phyloP scores from a whole-genome alignment of 2,113 vertebrate species.

The Alaudala cheleensis region DNA sequence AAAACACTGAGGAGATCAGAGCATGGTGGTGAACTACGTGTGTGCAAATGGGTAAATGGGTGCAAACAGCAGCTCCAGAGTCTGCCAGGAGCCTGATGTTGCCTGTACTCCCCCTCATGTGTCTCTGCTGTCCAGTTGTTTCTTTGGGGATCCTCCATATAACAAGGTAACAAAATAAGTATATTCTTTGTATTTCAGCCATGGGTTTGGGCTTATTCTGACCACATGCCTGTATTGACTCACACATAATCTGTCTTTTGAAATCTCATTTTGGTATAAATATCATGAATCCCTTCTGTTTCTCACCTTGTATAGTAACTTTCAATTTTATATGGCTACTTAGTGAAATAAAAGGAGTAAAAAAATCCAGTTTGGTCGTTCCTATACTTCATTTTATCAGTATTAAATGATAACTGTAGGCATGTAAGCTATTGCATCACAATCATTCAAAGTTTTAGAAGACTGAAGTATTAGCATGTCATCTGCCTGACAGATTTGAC shows the following conservation, averaged over 20 bases:
- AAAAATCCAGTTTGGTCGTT: not conserved
- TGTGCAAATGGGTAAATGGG: not conserved
- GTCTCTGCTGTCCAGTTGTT: not conserved
- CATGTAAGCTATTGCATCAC: not conserved
- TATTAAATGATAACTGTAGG: not conserved
- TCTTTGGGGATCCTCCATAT: not conserved
- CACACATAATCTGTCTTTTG: not conserved
- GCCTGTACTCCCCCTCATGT: fast-evolving
- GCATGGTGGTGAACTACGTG: fast-evolving
- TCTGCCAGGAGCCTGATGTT: not conserved
- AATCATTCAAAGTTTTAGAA: not conserved
- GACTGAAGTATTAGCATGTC: not conserved
- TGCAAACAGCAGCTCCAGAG: not conserved
- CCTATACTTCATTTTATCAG: not conserved
- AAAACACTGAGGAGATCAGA: not conserved
- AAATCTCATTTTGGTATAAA: not conserved
- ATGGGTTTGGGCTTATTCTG: not conserved
- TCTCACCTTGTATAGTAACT: not conserved
- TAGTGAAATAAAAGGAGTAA: not conserved
- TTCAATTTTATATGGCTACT: not conserved
- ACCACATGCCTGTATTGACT: not conserved
- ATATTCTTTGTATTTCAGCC: not conserved
- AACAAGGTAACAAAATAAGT: not conserved
- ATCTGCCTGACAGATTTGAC: not conserved
- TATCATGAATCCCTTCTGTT: not conserved